Evolutionary conservation across 2,113 vertebrate genomes (phyloP).

Genomic region (Bolborhynchus lineola): DNA sequence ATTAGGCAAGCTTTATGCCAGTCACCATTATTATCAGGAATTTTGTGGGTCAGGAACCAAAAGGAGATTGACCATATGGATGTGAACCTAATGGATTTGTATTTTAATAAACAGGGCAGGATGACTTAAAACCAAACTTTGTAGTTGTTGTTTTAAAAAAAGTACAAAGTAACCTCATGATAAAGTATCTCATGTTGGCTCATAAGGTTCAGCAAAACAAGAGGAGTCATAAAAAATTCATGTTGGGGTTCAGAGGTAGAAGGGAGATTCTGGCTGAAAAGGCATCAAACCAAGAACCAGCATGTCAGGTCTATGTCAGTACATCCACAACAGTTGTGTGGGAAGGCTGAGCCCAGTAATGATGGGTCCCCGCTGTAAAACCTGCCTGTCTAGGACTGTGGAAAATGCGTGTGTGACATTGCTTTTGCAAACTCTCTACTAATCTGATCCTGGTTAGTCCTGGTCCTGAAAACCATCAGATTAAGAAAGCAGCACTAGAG

Average conservation of each 20-base stretch:
- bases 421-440: background rate
- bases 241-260: background rate
- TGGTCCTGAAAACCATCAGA: background rate
- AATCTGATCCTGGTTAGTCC: background rate
- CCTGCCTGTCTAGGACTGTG: background rate
- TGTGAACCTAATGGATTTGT: constrained; percentile 57
- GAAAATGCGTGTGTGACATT: fast-evolving
- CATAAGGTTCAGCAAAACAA: background rate
- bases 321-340: background rate
- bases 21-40: constrained; percentile 46
- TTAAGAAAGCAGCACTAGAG: background rate
- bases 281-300: background rate
- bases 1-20: constrained; percentile 54
- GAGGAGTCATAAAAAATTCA: background rate
- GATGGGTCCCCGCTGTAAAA: background rate
- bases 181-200: background rate
- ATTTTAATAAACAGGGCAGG: constrained; percentile 57
- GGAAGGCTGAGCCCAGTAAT: background rate
- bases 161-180: constrained; percentile 28
- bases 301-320: background rate
- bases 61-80: constrained; percentile 66
- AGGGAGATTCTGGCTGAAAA: background rate
- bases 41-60: constrained; percentile 47
- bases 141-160: background rate
- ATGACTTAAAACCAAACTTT: constrained; percentile 49